A percentile compares a stretch with the other conserved stretches of the same genome.
These are phyloP conservation scores for Dynastes hyllus DNA, from an alignment of 2,888 invertebrate genomes.

Conservation along the genomic window DNA sequence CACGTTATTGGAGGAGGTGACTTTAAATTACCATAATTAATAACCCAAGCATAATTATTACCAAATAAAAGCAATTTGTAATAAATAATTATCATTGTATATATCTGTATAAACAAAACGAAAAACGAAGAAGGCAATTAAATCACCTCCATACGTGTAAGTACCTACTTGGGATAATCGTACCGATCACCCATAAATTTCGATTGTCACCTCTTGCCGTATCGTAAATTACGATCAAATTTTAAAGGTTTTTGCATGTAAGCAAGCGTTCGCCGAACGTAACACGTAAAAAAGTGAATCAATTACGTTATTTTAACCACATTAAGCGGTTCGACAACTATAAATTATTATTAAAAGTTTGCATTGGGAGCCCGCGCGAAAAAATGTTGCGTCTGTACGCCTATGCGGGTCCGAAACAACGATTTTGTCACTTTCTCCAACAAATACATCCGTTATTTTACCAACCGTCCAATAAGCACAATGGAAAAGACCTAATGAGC, in stretches of 20 bases:
- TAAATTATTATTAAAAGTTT: constrained; percentile 8
- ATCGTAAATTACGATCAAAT: constrained; percentile 11
- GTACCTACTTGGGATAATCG: background rate
- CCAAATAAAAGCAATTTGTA: constrained; percentile 37
- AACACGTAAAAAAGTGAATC: background rate
- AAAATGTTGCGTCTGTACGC: background rate
- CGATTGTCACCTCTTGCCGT: constrained; percentile 5
- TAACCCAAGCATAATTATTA: constrained; percentile 22
- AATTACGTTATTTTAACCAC: background rate
- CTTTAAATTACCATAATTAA: constrained; percentile 37
- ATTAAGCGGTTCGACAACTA: constrained; percentile 1
- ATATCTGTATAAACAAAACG: background rate
- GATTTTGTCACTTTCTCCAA: background rate
- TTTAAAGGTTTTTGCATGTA: constrained; percentile 1
- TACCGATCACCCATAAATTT: constrained; percentile 13
- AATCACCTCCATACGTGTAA: constrained; percentile 1
- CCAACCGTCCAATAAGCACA: background rate
- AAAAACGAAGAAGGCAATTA: constrained; percentile 9
- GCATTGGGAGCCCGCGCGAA: background rate
- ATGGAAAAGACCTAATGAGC: background rate
- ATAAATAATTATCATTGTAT: constrained; percentile 35
- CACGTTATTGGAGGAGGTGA: constrained; percentile 31
- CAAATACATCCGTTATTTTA: background rate
- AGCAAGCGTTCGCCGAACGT: background rate
- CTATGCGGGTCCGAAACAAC: background rate